Evolutionary conservation across 2,113 vertebrate genomes (phyloP).

Genomic region (Dasyprocta punctata): DNA sequence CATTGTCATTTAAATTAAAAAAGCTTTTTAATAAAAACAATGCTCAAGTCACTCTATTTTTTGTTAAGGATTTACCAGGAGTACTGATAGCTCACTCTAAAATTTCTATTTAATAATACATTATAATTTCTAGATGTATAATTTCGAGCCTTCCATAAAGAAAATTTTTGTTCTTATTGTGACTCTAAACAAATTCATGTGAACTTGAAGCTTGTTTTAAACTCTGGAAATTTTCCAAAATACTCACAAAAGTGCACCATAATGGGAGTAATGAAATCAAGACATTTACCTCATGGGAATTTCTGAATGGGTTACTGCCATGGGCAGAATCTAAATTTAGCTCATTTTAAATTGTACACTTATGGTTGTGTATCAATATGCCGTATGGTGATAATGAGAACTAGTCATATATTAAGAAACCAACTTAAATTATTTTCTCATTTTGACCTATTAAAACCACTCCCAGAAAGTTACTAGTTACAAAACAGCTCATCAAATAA

Average conservation of each 20-base stretch:
- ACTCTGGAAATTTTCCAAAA: slow-evolving; percentile 65
- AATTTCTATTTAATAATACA: neutral
- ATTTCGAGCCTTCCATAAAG: slow-evolving; percentile 33
- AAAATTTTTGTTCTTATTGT: neutral
- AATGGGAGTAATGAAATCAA: slow-evolving; percentile 63
- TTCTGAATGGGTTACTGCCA: slow-evolving; percentile 57
- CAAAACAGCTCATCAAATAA: slow-evolving; percentile 1
- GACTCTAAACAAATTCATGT: slow-evolving; percentile 23
- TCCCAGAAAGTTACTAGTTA: neutral
- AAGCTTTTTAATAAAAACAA: neutral
- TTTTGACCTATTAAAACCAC: slow-evolving; percentile 35
- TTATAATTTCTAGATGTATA: slow-evolving; percentile 24
- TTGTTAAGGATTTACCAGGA: neutral
- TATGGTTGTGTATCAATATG: slow-evolving; percentile 68
- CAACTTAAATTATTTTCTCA: fast-evolving
- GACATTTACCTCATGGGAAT: slow-evolving; percentile 51
- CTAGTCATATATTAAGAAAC: slow-evolving; percentile 65
- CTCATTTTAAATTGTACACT: slow-evolving; percentile 66
- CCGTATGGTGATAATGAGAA: slow-evolving; percentile 66
- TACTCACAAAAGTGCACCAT: slow-evolving; percentile 42
- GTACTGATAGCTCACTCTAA: neutral
- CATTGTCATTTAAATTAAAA: neutral
- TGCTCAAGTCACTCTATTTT: neutral
- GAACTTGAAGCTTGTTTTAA: neutral
- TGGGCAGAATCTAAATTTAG: slow-evolving; percentile 66